Base-by-base conservation (phyloP, 2,113 vertebrate genomes). In the Etheostoma cragini region DNA sequence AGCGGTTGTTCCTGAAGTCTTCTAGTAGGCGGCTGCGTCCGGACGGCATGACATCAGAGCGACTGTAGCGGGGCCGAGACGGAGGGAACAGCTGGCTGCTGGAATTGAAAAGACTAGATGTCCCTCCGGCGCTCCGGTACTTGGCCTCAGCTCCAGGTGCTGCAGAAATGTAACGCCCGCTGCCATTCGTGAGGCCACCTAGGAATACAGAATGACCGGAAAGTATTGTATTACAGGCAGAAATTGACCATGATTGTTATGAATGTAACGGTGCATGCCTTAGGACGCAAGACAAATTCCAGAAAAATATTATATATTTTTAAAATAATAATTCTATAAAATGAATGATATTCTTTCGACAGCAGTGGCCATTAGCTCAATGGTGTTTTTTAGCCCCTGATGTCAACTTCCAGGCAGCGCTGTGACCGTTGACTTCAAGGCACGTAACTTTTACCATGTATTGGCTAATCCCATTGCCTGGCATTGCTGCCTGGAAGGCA, bases 101-200 rank as follows among this genome's bases (percentile, higher is more conserved):
- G 94, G 97, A 98, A 88, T 97, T 98, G 87, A 99, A 98, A 13
- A 99, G 96, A 85, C 97, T 98, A 88, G 97, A 98, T 14, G 96
- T 96, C 81, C 95, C 92, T 0, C 96, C 96, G 0, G 96, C 94
- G 83, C 96, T 98, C 75, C 98, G 96, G 81, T 97, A 98, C 89
- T 98, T 99, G 30, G 98, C 97, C 94, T 99, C 98, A 0, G 98
- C 98, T 68, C 98, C 98, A 2, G 98, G 98, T n/a, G 98, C 98
- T 80, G 98, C 97, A 65, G 98, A 99, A 93, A 99, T 97, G 95
- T 98, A 99, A 52, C 98, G 97, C 77, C 98, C 98, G 73, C 97
- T 99, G 92, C 98, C 97, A 86, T 98, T 99, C 64, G 97, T 98
- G 94, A 99, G 94, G 87, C 98, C 98, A 92, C 98, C 98, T 98